phyloP scores from a whole-genome alignment of 2,113 vertebrate species.

The Trematomus loennbergii region DNA sequence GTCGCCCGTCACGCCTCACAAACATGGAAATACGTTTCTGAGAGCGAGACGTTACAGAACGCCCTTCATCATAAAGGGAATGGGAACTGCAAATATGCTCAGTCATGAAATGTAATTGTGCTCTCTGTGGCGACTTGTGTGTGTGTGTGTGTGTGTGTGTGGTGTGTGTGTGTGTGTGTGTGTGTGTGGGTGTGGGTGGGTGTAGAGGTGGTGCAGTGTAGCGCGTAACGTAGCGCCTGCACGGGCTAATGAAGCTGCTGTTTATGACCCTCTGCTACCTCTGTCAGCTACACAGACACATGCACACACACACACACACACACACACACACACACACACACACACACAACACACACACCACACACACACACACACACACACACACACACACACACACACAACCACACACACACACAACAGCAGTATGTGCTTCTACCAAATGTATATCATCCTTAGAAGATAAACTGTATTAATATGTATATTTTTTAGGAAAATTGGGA shows the following conservation, averaged over 20 bases:
- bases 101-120: slow-evolving; percentile 92
- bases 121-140: too few relatives aligned
- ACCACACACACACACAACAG: not conserved
- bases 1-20: slow-evolving; percentile 87
- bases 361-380: too few relatives aligned
- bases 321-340: too few relatives aligned
- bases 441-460: too few relatives aligned
- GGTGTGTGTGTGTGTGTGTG: slow-evolving; percentile 13
- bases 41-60: slow-evolving; percentile 86
- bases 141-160: too few relatives aligned
- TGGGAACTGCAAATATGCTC: slow-evolving; percentile 89
- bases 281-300: slow-evolving; percentile 84
- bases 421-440: too few relatives aligned
- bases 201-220: slow-evolving; percentile 89
- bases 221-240: slow-evolving; percentile 86
- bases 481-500: too few relatives aligned
- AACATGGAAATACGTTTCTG: slow-evolving; percentile 85
- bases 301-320: too few relatives aligned
- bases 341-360: too few relatives aligned
- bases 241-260: slow-evolving; percentile 91
- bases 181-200: slow-evolving; percentile 39
- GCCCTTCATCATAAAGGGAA: slow-evolving; percentile 90
- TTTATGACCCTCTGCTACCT: slow-evolving; percentile 89
- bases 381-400: too few relatives aligned
- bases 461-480: too few relatives aligned